A percentile compares a stretch with the other conserved stretches of the same genome.
Conservation (phyloP, 2,113 vertebrate genomes). For the Heterotilapia buettikoferi region DNA sequence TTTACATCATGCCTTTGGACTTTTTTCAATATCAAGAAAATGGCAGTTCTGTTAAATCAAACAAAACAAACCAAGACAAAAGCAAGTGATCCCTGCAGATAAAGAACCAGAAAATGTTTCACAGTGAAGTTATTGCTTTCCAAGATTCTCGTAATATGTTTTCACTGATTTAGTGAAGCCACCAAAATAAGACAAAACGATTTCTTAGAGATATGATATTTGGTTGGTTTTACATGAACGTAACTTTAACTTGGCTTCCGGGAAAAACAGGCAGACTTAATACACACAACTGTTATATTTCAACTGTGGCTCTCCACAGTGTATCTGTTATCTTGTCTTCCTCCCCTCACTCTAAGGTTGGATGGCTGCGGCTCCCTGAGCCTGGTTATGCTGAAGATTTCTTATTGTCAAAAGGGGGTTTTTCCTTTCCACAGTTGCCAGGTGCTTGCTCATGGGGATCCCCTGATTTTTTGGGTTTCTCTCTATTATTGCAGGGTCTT, state of each 20-base stretch:
- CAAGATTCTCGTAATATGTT: not conserved
- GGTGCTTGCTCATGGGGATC: not conserved
- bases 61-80: not conserved
- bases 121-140: not conserved
- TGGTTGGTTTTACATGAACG: not conserved
- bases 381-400: not conserved
- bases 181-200: not conserved
- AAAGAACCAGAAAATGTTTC: not conserved
- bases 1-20: not conserved
- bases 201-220: not conserved
- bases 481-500: not conserved
- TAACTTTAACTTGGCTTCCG: not conserved
- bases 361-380: not conserved
- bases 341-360: not conserved
- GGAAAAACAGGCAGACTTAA: not conserved
- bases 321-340: not conserved
- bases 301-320: not conserved
- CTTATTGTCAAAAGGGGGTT: fast-evolving
- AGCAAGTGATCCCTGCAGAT: not conserved
- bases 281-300: not conserved
- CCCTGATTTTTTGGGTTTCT: not conserved
- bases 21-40: not conserved
- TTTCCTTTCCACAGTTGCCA: fast-evolving
- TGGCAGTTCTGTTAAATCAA: not conserved
- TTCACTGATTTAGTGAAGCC: not conserved